Conservation (phyloP, 2,113 vertebrate species). For the Hipposideros armiger region DNA sequence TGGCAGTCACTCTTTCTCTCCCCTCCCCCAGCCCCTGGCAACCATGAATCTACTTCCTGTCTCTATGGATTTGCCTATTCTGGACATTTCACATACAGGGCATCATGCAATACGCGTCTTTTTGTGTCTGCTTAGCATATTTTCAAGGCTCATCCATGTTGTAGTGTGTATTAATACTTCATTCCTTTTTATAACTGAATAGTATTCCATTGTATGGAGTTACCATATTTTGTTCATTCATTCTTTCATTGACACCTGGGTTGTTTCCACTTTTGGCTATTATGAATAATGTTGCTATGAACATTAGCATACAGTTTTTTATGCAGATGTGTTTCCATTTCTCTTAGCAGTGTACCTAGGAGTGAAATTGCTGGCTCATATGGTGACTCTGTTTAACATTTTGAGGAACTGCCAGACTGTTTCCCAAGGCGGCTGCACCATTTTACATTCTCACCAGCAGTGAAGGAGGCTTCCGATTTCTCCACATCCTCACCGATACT, state of each 20-base stretch:
- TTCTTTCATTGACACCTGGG: fast-evolving
- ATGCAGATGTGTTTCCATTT: neutral
- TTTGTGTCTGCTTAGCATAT: neutral
- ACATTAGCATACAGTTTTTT: neutral
- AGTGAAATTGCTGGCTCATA: neutral
- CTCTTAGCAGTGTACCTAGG: neutral
- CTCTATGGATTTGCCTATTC: neutral
- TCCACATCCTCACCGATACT: neutral
- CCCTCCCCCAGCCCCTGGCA: neutral
- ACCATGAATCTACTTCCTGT: neutral
- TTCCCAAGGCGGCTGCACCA: neutral
- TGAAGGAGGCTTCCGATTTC: neutral
- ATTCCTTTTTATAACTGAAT: neutral
- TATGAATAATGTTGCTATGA: neutral
- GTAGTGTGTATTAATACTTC: neutral
- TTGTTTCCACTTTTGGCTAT: neutral
- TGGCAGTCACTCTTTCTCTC: neutral
- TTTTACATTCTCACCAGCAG: neutral
- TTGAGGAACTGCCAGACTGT: neutral
- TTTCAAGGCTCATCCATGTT: neutral
- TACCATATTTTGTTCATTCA: neutral
- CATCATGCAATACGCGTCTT: neutral
- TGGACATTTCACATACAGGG: neutral
- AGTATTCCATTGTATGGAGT: neutral
- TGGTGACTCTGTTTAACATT: neutral